Percentiles rank a stretch among this genome's conserved stretches.
phyloP scores from a whole-genome alignment of 2,113 vertebrate genomes.

The Pachypanchax playfairii region DNA sequence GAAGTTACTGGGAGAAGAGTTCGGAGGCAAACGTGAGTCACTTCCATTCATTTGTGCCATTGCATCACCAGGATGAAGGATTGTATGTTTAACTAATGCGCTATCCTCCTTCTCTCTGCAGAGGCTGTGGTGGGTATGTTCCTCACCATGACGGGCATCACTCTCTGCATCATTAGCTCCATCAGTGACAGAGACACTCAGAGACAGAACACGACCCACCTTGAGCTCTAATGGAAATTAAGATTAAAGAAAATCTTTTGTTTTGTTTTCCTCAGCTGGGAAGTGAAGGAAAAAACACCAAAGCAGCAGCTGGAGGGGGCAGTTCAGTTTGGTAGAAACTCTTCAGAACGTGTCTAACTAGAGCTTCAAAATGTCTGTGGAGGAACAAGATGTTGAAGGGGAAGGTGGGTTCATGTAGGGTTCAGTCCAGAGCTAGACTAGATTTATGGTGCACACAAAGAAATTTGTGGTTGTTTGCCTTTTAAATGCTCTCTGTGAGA shows the following conservation, averaged over 20 bases:
- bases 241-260: constrained; percentile 4
- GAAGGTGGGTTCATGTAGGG: constrained; percentile 53
- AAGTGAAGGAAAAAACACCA: neutral
- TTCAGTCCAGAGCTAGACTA: constrained; percentile 47
- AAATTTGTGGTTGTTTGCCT: constrained; percentile 50
- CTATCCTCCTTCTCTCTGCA: constrained; percentile 49
- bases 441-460: constrained; percentile 58
- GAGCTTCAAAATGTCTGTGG: constrained; percentile 27
- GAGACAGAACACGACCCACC: constrained; percentile 24
- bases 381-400: constrained; percentile 16
- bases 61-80: too few species aligned
- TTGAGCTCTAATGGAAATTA: constrained; percentile 10
- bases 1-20: constrained; percentile 89
- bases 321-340: constrained; percentile 39
- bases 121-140: constrained; percentile 86
- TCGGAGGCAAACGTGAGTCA: constrained; percentile 90
- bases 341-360: neutral
- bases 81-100: too few species aligned
- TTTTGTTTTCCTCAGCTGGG: constrained; percentile 8
- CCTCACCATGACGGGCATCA: constrained; percentile 83
- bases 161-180: constrained; percentile 85
- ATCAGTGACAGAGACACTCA: constrained; percentile 33
- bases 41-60: neutral
- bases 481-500: constrained; percentile 27
- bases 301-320: constrained; percentile 9